phyloP scores from a whole-genome alignment of 1,140 invertebrate genomes.

The Papilio polyxenes region DNA sequence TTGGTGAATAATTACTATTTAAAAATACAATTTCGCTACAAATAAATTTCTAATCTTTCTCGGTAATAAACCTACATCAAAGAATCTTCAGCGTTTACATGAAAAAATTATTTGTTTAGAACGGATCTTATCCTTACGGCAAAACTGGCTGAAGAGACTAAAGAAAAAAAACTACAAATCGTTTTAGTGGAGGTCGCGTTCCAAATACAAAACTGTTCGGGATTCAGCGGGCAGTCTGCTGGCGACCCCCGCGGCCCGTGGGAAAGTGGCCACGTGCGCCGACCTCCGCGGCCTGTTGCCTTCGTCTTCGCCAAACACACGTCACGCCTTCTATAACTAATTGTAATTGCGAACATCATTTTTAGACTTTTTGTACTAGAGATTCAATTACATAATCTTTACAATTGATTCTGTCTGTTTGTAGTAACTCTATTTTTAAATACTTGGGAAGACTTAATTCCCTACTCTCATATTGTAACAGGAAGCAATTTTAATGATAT shows the following conservation, averaged over 20 bases:
- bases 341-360: constrained; percentile 3
- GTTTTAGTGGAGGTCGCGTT: constrained; percentile 47
- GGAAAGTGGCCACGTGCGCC: constrained; percentile 38
- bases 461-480: too few species aligned
- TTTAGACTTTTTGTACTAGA: neutral
- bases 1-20: neutral
- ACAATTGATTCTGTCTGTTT: neutral
- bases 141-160: constrained; percentile 3
- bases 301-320: constrained; percentile 52
- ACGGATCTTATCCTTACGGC: constrained; percentile 20
- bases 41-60: neutral
- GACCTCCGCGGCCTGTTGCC: constrained; percentile 44
- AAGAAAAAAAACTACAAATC: constrained; percentile 20
- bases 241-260: constrained; percentile 53
- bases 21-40: neutral
- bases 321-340: constrained; percentile 1
- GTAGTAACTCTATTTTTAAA: neutral
- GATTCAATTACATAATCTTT: neutral
- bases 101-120: neutral
- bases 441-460: too few species aligned
- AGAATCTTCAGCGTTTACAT: neutral
- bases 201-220: constrained; percentile 43
- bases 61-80: neutral
- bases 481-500: neutral
- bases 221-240: constrained; percentile 50